These are phyloP conservation scores for Caenorhabditis panamensis DNA, from an alignment of 2,888 invertebrate genomes.

Conservation along the genomic window DNA sequence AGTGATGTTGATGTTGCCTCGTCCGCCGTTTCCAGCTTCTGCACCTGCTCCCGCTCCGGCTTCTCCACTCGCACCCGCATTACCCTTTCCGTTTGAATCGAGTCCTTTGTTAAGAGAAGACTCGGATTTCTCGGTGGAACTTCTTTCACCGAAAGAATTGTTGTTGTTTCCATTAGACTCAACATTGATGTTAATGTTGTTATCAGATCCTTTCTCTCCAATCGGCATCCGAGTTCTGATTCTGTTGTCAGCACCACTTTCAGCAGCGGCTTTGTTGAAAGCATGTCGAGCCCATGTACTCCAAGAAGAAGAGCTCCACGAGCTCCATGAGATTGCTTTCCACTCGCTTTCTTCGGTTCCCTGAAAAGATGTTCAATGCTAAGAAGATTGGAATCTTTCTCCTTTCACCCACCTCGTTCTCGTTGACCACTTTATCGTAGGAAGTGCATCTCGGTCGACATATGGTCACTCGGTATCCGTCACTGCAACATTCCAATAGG, in stretches of 20 bases:
- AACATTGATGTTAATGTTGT: constrained; percentile 57
- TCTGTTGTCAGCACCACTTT: constrained; percentile 26
- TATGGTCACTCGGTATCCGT: constrained; percentile 80
- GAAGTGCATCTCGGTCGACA: constrained; percentile 79
- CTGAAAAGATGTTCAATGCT: constrained; percentile 13
- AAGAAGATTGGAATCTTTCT: neutral
- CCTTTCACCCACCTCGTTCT: constrained; percentile 38
- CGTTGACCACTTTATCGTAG: constrained; percentile 48
- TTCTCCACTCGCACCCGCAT: constrained; percentile 10
- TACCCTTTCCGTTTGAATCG: neutral
- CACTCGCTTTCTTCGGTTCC: constrained; percentile 56
- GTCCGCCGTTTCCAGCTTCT: constrained; percentile 24
- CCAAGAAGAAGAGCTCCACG: constrained; percentile 69
- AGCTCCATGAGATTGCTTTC: constrained; percentile 71
- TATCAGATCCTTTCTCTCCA: constrained; percentile 36
- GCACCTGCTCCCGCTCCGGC: constrained; percentile 41
- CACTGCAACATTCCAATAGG: constrained; percentile 71
- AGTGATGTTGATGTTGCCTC: constrained; percentile 65
- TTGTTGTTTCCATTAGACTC: constrained; percentile 60
- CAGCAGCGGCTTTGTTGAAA: constrained; percentile 64
- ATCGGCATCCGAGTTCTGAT: constrained; percentile 49
- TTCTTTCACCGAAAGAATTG: constrained; percentile 44
- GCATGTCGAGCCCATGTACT: constrained; percentile 72
- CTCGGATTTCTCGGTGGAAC: constrained; percentile 13
- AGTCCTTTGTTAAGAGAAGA: neutral